Percentiles rank a stretch among this genome's conserved stretches.
Evolutionary conservation across 1,140 invertebrate species (phyloP).

Genomic region (Aphis gossypii): DNA sequence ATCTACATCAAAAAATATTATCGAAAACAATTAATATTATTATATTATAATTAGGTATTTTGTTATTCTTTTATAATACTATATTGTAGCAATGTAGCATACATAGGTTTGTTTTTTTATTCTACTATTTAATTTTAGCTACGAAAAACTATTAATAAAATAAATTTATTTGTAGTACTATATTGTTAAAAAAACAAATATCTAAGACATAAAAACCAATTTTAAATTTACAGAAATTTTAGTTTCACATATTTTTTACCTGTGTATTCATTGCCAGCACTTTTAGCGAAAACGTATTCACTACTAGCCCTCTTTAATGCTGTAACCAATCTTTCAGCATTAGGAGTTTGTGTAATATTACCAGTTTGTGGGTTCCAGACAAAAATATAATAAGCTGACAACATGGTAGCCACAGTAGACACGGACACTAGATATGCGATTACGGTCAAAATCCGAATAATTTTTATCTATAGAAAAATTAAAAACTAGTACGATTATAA

Average conservation of each 20-base stretch:
- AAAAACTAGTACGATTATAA: background rate
- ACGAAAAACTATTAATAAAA: too few relatives aligned
- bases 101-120: too few relatives aligned
- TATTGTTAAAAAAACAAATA: too few relatives aligned
- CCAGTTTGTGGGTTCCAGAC: slow-evolving; percentile 83
- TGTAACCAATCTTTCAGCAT: background rate
- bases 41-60: too few relatives aligned
- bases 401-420: slow-evolving; percentile 91
- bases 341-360: background rate
- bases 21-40: background rate
- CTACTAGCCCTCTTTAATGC: background rate
- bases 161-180: too few relatives aligned
- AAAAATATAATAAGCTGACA: slow-evolving; percentile 95
- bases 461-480: slow-evolving; percentile 72
- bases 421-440: slow-evolving; percentile 95
- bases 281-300: background rate
- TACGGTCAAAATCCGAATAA: slow-evolving; percentile 91
- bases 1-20: background rate
- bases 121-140: too few relatives aligned
- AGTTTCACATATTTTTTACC: background rate
- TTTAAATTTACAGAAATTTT: background rate
- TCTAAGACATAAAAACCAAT: background rate
- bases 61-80: too few relatives aligned
- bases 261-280: background rate
- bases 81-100: too few relatives aligned